Evolutionary conservation across 1,140 invertebrate genomes (phyloP).

Genomic region (Apis mellifera): Amel_HAv3.1 CM009938.2:6427501-6428000

Average conservation of each 20-base stretch:
- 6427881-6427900: not conserved
- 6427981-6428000: conserved; percentile 32
- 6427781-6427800: conserved; percentile 29
- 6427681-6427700: conserved; percentile 27
- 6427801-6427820: conserved; percentile 39
- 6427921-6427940: conserved; percentile 18
- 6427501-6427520: not conserved
- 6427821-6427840: conserved; percentile 38
- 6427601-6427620: conserved; percentile 39
- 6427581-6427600: conserved; percentile 57
- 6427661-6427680: conserved; percentile 36
- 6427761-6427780: conserved; percentile 41
- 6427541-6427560: conserved; percentile 14
- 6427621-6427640: conserved; percentile 64
- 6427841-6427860: not conserved
- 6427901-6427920: conserved; percentile 12
- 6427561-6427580: conserved; percentile 56
- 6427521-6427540: not conserved
- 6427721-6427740: not conserved
- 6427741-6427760: conserved; percentile 11
- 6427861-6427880: no score
- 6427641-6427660: conserved; percentile 14
- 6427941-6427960: not conserved
- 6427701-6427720: conserved; percentile 2
- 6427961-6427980: not conserved